Evolutionary conservation across 2,113 vertebrate species (phyloP), one percentile per base, ranked within the genome.

Genomic region (Eptesicus fuscus): DNA sequence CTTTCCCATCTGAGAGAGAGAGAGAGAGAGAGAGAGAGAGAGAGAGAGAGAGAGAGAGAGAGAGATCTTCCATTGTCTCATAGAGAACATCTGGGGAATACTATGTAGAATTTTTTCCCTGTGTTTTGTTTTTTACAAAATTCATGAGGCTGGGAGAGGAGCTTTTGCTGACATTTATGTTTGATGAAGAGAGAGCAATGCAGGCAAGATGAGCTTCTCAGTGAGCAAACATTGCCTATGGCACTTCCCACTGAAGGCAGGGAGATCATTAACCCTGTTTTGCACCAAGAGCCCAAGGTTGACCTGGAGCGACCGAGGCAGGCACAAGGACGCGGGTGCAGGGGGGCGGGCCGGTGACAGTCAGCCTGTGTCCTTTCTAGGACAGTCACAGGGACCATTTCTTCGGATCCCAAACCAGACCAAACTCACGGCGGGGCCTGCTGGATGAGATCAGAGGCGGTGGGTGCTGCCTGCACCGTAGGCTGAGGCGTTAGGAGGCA

Each of bases 131-230:
- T 97, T 95, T 97, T 98, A 97, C 96, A 97, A 97, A 98, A 98
- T 98, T 98, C 95, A 97, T 98, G 98, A 97, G 89, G 30, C 88
- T 91, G 85, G 90, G 82, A 96, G 97, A 97, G 23, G 93, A 97
- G 96, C 89, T 95, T 98, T 98, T 97, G 98, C 98, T 97, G 97
- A 95, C 96, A 98, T 98, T 98, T 97, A 95, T 96, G 97, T 98
- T 98, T 98, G 98, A 98, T 97, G 97, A 97, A 95, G 97, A 97
- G 85, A 91, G 91, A 97, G 96, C 74, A 20, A 18, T 0, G 30
- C 90, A 65, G 95, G 88, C 92, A 87, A 87, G 96, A 97, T 0
- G 73, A 96, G 94, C 74, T 96, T 42, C 95, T 92, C 95, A 0
- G 0, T 82, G 88, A 98, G 96, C 97, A 98, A 97, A 98, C 95